A percentile compares a stretch with the other conserved stretches of the same genome.
Conservation (phyloP, 1,140 invertebrate species). For the Tetramorium simillimum region DNA sequence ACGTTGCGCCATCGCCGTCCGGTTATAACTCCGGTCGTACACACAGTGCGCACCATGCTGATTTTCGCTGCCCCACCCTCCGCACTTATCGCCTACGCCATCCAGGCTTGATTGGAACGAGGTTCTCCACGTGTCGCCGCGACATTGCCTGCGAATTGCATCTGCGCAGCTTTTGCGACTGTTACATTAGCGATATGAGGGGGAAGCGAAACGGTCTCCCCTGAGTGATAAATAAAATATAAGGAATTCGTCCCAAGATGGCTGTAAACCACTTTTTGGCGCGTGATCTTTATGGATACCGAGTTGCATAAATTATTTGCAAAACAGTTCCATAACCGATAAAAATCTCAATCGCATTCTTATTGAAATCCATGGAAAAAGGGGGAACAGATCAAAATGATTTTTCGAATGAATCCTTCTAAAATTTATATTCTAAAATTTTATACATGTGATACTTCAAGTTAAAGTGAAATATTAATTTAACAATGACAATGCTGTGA, state of each 20-base stretch:
- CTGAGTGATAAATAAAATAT: neutral
- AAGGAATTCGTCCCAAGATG: neutral
- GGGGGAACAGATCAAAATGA: neutral
- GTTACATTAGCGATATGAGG: conserved; percentile 4
- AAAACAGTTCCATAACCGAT: neutral
- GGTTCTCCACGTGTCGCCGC: neutral
- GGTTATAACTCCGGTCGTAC: conserved; percentile 9
- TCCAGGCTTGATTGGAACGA: neutral
- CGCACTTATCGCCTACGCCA: conserved; percentile 3
- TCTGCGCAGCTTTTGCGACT: conserved; percentile 25
- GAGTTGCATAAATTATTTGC: conserved; percentile 12
- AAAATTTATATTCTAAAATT: neutral
- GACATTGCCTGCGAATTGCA: conserved; percentile 14
- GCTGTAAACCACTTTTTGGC: conserved; percentile 16
- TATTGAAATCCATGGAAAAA: neutral
- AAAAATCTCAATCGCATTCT: neutral
- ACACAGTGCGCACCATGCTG: neutral
- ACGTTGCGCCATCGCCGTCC: conserved; percentile 41
- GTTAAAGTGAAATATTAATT: neutral
- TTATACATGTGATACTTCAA: neutral
- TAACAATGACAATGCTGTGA: too few relatives aligned
- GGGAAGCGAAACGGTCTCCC: neutral
- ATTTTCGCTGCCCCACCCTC: neutral
- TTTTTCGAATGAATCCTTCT: neutral
- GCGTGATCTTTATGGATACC: neutral